Conservation (phyloP, 2,113 vertebrate genomes). For the Nipponia nippon region DNA sequence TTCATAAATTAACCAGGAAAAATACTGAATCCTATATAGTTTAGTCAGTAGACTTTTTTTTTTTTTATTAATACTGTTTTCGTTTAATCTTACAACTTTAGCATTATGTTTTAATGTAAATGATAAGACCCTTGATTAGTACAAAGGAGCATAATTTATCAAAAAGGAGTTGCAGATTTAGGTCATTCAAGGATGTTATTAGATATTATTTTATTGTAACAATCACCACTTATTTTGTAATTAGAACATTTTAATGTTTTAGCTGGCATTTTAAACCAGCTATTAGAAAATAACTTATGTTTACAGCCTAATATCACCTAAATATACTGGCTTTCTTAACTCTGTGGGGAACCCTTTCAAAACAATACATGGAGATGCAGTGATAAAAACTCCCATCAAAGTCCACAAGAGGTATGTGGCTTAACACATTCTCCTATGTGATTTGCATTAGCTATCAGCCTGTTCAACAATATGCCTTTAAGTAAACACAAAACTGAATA, state of each 20-base stretch:
- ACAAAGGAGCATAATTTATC: not conserved
- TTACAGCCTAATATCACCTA: not conserved
- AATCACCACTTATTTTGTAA: not conserved
- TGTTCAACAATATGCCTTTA: not conserved
- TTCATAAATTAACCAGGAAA: not conserved
- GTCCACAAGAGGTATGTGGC: not conserved
- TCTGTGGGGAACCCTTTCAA: not conserved
- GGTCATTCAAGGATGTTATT: not conserved
- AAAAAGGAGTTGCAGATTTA: not conserved
- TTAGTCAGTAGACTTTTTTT: not conserved
- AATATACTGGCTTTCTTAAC: not conserved
- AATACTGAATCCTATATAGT: not conserved
- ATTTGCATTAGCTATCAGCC: not conserved
- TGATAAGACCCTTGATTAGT: not conserved
- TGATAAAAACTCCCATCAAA: not conserved
- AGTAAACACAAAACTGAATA: not conserved
- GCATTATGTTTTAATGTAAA: not conserved
- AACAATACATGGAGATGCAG: not conserved
- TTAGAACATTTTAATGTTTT: not conserved
- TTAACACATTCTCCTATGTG: not conserved
- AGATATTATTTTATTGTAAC: not conserved
- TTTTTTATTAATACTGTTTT: not conserved
- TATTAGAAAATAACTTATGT: not conserved
- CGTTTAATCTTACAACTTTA: not conserved
- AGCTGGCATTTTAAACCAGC: not conserved